Conservation (phyloP, 2,113 vertebrate species). For the Sclerurus mexicanus region DNA sequence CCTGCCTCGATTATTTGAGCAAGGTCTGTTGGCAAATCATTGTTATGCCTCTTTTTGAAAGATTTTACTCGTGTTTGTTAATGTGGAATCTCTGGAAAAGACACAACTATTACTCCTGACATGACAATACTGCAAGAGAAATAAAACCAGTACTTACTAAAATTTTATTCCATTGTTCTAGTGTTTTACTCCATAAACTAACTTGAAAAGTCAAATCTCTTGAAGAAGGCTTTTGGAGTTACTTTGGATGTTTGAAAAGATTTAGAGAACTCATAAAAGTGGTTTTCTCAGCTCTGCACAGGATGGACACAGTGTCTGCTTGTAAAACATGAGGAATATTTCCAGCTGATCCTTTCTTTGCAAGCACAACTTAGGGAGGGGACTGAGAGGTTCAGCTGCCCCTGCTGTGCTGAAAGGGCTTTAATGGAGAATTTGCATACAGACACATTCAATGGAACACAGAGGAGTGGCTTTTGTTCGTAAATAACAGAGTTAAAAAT, state of each 20-base stretch:
- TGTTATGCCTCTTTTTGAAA: neutral
- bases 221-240: neutral
- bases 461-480: neutral
- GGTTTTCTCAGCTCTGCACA: neutral
- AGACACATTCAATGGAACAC: neutral
- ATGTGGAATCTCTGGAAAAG: neutral
- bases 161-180: neutral
- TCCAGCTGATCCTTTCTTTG: neutral
- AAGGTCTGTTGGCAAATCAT: neutral
- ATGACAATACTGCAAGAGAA: neutral
- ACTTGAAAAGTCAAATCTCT: neutral
- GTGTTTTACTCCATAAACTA: neutral
- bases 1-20: neutral
- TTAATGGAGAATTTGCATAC: neutral
- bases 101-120: neutral
- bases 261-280: neutral
- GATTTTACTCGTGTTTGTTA: neutral
- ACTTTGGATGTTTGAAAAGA: neutral
- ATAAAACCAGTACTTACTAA: neutral
- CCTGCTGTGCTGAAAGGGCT: neutral
- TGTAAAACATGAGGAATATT: neutral
- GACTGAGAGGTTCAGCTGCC: neutral
- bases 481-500: neutral
- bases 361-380: neutral
- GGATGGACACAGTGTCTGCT: neutral